These are phyloP conservation scores for Huso huso DNA, from an alignment of 2,797 vertebrate genomes.

Conservation along the genomic window DNA sequence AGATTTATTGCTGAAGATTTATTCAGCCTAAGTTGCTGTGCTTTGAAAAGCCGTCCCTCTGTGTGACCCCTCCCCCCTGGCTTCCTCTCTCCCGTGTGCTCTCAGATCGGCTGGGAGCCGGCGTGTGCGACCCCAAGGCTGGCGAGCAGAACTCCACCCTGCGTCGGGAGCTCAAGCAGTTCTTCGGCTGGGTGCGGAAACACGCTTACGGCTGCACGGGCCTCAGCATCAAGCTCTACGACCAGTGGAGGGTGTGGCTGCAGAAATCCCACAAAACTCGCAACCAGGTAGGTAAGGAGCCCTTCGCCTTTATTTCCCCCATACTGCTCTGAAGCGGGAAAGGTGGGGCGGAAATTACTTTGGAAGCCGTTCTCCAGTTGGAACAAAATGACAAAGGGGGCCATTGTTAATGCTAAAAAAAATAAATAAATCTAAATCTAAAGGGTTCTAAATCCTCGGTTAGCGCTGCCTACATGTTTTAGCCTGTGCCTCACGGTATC, in stretches of 20 bases:
- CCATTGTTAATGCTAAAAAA: no score
- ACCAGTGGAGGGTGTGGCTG: constrained; percentile 96
- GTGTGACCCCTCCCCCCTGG: background rate
- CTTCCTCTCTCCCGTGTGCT: constrained; percentile 5
- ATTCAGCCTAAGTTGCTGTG: no score
- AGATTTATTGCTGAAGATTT: no score
- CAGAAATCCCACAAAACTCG: constrained; percentile 96
- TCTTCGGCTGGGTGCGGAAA: constrained; percentile 94
- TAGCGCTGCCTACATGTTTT: no score
- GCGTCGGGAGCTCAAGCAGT: constrained; percentile 91
- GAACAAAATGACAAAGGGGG: no score
- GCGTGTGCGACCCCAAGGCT: constrained; percentile 56
- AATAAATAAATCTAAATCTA: no score
- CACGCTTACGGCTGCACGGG: constrained; percentile 90
- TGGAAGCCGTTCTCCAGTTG: no score
- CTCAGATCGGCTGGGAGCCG: constrained; percentile 58
- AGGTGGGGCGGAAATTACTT: no score
- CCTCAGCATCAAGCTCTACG: constrained; percentile 94
- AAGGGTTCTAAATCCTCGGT: no score
- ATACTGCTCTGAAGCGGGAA: no score
- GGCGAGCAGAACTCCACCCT: constrained; percentile 89
- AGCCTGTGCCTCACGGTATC: no score
- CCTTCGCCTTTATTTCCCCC: background rate
- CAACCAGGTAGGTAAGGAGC: constrained; percentile 87
- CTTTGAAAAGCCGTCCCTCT: background rate